phyloP scores from a whole-genome alignment of 1,140 invertebrate species.

The Drosophila triauraria region DNA sequence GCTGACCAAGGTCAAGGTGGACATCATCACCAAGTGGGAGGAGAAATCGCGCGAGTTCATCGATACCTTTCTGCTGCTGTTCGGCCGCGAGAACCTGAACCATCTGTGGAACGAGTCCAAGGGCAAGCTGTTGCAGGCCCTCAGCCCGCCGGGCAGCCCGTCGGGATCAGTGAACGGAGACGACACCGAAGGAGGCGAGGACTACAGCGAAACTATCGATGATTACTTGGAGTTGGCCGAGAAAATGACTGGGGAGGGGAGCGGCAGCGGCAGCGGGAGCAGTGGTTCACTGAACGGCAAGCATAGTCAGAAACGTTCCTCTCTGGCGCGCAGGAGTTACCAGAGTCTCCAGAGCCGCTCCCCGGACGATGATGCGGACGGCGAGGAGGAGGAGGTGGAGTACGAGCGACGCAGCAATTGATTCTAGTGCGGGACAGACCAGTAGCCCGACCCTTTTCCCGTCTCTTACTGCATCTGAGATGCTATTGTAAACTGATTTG shows the following conservation, averaged over 20 bases:
- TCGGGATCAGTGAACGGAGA: conserved; percentile 87
- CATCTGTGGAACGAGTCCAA: conserved; percentile 96
- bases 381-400: conserved; percentile 20
- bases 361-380: conserved; percentile 18
- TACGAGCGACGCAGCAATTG: conserved; percentile 40
- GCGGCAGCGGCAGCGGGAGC: conserved; percentile 18
- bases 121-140: conserved; percentile 93
- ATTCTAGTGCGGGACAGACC: conserved; percentile 24
- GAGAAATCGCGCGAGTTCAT: conserved; percentile 98
- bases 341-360: conserved; percentile 28
- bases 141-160: conserved; percentile 94
- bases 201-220: conserved; percentile 52
- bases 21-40: conserved; percentile 98
- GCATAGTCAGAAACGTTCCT: conserved; percentile 24
- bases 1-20: conserved; percentile 94
- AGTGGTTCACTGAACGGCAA: conserved; percentile 36
- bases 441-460: conserved; percentile 7
- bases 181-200: conserved; percentile 84
- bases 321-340: conserved; percentile 37
- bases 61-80: conserved; percentile 95
- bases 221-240: conserved; percentile 62
- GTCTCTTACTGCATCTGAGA: conserved; percentile 25
- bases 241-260: conserved; percentile 21
- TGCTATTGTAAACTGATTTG: conserved; percentile 67
- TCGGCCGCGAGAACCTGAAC: conserved; percentile 94